Conservation (phyloP, 1,140 invertebrate genomes). For the Drosophila fuyamai region DNA sequence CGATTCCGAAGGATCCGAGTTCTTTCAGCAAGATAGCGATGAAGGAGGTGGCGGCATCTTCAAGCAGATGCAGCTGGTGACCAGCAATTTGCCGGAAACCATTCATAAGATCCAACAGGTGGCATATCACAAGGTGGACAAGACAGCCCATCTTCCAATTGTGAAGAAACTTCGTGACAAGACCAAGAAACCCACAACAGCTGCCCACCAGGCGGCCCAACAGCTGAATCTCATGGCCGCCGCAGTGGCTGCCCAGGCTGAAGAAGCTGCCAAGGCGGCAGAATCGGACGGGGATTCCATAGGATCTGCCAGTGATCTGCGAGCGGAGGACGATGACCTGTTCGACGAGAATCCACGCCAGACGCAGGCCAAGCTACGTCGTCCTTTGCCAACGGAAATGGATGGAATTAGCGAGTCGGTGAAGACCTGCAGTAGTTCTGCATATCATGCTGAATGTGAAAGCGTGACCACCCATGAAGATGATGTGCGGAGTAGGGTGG, state of each 20-base stretch:
- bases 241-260: conserved; percentile 67
- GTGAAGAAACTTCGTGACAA: conserved; percentile 84
- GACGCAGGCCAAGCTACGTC: conserved; percentile 57
- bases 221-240: conserved; percentile 75
- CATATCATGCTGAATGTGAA: conserved; percentile 90
- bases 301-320: conserved; percentile 90
- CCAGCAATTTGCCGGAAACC: conserved; percentile 85
- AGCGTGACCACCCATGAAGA: conserved; percentile 89
- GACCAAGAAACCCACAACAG: conserved; percentile 82
- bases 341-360: conserved; percentile 85
- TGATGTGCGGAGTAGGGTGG: conserved; percentile 85
- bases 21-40: conserved; percentile 74
- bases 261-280: conserved; percentile 54
- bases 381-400: conserved; percentile 83
- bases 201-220: conserved; percentile 78
- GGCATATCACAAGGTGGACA: conserved; percentile 85
- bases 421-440: conserved; percentile 88
- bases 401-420: conserved; percentile 89
- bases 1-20: conserved; percentile 73
- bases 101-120: conserved; percentile 84
- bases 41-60: conserved; percentile 60
- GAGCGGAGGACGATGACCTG: conserved; percentile 87
- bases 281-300: conserved; percentile 88
- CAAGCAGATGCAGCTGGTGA: conserved; percentile 86
- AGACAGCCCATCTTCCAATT: conserved; percentile 82